Evolutionary conservation across 1,140 invertebrate genomes (phyloP), one percentile per base, ranked within the genome.

Genomic region (Drosophila nannoptera): DNA sequence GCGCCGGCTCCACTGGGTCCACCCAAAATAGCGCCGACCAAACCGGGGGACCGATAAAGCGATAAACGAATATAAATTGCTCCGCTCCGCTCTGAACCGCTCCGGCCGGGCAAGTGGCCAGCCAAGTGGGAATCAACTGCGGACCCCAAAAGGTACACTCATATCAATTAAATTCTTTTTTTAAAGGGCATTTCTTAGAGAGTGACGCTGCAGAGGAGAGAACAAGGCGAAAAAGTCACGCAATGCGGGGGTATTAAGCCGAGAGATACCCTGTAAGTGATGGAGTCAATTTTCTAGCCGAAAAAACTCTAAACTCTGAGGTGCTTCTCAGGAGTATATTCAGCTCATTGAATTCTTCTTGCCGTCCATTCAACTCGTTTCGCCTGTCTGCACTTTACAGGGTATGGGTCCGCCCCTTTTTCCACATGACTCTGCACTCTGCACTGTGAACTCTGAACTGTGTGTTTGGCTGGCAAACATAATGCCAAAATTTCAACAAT

Each of bases 401-500:
- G 61, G 61, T 48, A 64, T 42, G 22, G 31, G 14, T 63, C 9
- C 46, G 50, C 56, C 11, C 45, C 43, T 22, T 53, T 38, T 72
- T 67, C 46, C 62, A 61, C 61, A 71, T 74, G 72, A 74, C 68
- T 71, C 63, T n/a, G 22, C 22, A 3, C 22, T 22, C 22, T 22
- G 22, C 1, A 22, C 22, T 22, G 1, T 22, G 22, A 22, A 22
- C 22, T 2, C 40, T 43, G 40, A 48, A 69, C 68, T 71, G 1
- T 71, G 1, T 3, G 68, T 74, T 74, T 71, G 40, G 16, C 56
- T 36, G 33, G 40, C 48, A 66, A 68, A 75, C 69, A 75, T 58
- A 75, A 75, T 72, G 64, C 35, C 46, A 72, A 72, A 22, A 72
- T 75, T 58, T 49, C 43, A 75, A 72, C 73, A 75, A 73, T 68